Percentiles rank a stretch among this genome's conserved stretches.
Evolutionary conservation across 2,113 vertebrate species (phyloP).

Genomic region (Prionailurus viverrinus): DNA sequence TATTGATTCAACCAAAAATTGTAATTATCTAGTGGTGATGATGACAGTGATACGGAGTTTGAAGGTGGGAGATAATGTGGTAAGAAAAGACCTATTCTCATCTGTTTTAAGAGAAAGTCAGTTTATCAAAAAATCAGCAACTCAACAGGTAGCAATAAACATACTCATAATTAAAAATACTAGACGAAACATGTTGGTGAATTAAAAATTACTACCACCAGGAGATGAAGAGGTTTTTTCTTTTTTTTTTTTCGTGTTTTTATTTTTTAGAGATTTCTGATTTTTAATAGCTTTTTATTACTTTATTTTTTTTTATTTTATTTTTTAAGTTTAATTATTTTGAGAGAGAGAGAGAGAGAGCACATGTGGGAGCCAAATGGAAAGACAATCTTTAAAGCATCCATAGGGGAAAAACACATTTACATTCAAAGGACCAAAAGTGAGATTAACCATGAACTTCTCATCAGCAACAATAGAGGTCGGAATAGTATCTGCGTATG

Average conservation of each 20-base stretch:
- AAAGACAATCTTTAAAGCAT: not conserved
- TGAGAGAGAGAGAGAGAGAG: no score
- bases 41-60: not conserved
- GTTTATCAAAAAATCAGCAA: not conserved
- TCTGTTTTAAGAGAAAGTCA: not conserved
- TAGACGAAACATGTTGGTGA: not conserved
- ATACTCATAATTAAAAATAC: not conserved
- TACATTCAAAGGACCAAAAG: not conserved
- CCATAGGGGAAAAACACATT: not conserved
- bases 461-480: no score
- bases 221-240: not conserved
- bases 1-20: not conserved
- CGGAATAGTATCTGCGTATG: no score
- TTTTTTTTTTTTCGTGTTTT: not conserved
- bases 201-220: not conserved
- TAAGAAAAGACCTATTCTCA: not conserved
- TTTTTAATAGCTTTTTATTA: slow-evolving; percentile 23
- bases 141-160: not conserved
- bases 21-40: not conserved
- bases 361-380: not conserved
- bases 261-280: not conserved
- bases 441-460: not conserved
- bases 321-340: no score
- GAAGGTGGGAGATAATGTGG: not conserved
- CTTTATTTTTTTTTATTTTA: no score